A percentile compares a stretch with the other conserved stretches of the same genome.
Evolutionary conservation across 2,888 invertebrate genomes (phyloP).

Genomic region (Folsomia candida): DNA sequence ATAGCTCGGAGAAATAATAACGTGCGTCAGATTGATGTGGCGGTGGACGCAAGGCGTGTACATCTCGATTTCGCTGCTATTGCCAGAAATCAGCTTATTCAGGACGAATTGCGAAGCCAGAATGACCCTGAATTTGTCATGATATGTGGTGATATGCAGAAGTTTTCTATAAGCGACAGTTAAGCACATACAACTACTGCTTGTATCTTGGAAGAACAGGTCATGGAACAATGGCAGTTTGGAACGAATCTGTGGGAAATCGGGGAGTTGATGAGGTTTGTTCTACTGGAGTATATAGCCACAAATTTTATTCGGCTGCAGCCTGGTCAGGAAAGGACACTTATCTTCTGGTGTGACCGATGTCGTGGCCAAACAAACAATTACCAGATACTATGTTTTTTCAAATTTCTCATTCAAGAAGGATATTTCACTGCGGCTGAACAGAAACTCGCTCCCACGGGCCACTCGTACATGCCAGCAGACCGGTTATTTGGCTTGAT

Average conservation of each 20-base stretch:
- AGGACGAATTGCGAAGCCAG: too few relatives aligned
- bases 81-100: too few relatives aligned
- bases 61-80: too few relatives aligned
- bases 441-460: slow-evolving; percentile 46
- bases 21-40: too few relatives aligned
- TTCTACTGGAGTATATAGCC: not conserved
- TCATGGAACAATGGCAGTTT: slow-evolving; percentile 6
- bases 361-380: slow-evolving; percentile 50
- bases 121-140: too few relatives aligned
- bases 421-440: slow-evolving; percentile 43
- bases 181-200: slow-evolving; percentile 8
- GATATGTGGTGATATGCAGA: too few relatives aligned
- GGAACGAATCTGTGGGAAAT: slow-evolving; percentile 5
- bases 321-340: slow-evolving; percentile 23
- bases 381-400: slow-evolving; percentile 37
- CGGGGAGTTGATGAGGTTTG: slow-evolving; percentile 1
- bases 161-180: slow-evolving; percentile 6
- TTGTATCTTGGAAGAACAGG: not conserved
- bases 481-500: slow-evolving; percentile 47
- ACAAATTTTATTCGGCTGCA: not conserved
- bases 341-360: slow-evolving; percentile 48
- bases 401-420: slow-evolving; percentile 18
- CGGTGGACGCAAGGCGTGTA: too few relatives aligned
- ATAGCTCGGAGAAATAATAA: too few relatives aligned
- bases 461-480: slow-evolving; percentile 46